Evolutionary conservation across 2,113 vertebrate species (phyloP), one percentile per base, ranked within the genome.

Genomic region (Zosterops hypoxanthus): DNA sequence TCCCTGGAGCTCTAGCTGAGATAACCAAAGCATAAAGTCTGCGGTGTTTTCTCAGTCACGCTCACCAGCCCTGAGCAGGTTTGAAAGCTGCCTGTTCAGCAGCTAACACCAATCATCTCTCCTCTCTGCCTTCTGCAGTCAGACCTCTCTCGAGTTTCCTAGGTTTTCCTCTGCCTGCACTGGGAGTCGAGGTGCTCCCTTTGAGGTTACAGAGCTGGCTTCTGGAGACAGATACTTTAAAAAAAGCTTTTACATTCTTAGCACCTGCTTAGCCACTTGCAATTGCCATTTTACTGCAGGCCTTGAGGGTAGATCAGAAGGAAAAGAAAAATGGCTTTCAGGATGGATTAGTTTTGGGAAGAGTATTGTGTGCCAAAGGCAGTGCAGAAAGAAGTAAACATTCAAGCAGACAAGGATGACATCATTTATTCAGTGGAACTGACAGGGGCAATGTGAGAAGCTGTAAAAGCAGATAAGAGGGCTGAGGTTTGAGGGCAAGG

Each of bases 391-490:
- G 89, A 95, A 85, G 86, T 91, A 95, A 95, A 96, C 96, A 92
- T 94, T 92, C 42, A 11, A 77, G 46, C 57, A 82, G 95, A 92
- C 80, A 95, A 87, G 87, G 78, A 95, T 95, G 94, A 94, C 93
- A 97, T 95, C 87, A 95, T 95, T 95, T 96, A 89, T 89, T 91
- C 89, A 94, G 91, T 94, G 75, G 87, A 94, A 82, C 70, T 89
- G 95, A 91, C 94, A 95, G 86, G 42, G 82, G 84, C 95, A 88
- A 92, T 95, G 86, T 93, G 94, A 94, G 95, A 93, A 94, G 75
- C 90, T 96, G 91, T 94, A 94, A 94, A 95, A 92, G 78, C 89
- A 96, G 84, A 95, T 95, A 95, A 96, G 91, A 95, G 65, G 87
- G 53, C 75, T 72, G 78, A 87, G 46, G 44, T 95, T 92, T 96